phyloP scores from a whole-genome alignment of 2,888 invertebrate species.

The Cataglyphis albicans region DNA sequence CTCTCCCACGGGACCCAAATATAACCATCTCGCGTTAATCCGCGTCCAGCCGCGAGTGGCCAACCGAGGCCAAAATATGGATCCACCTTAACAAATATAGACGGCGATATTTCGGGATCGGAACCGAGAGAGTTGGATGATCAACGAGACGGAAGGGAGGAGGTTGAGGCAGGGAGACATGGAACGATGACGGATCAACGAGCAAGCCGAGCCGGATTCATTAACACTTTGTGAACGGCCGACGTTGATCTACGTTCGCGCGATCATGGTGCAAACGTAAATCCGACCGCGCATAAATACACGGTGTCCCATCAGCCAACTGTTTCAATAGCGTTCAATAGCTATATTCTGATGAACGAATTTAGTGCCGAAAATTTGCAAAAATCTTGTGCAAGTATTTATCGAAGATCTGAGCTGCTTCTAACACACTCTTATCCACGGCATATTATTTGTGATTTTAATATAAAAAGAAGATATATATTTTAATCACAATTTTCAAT shows the following conservation, averaged over 20 bases:
- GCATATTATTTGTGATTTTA: background rate
- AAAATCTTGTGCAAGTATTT: background rate
- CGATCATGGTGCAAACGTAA: slow-evolving; percentile 13
- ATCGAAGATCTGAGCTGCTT: background rate
- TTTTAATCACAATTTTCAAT: background rate
- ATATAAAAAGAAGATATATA: background rate
- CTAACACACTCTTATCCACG: background rate
- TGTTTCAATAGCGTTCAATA: slow-evolving; percentile 22
- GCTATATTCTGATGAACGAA: background rate
- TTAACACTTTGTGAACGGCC: slow-evolving; percentile 47
- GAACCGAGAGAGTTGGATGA: slow-evolving; percentile 52
- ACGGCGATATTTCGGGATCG: slow-evolving; percentile 83
- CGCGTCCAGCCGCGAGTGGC: slow-evolving; percentile 69
- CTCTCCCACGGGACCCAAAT: slow-evolving; percentile 79
- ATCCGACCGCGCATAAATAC: slow-evolving; percentile 2
- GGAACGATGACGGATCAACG: slow-evolving; percentile 44
- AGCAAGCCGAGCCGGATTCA: slow-evolving; percentile 43
- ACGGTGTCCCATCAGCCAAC: background rate
- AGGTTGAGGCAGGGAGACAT: slow-evolving; percentile 24
- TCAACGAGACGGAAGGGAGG: background rate
- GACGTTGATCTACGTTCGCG: slow-evolving; percentile 27
- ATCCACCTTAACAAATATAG: slow-evolving; percentile 85
- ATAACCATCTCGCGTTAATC: slow-evolving; percentile 78
- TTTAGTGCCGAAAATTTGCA: slow-evolving; percentile 4
- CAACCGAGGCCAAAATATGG: slow-evolving; percentile 81